A percentile compares a stretch with the other conserved stretches of the same genome.
Conservation (phyloP, 2,888 invertebrate genomes). For the Eupithecia centaureata region DNA sequence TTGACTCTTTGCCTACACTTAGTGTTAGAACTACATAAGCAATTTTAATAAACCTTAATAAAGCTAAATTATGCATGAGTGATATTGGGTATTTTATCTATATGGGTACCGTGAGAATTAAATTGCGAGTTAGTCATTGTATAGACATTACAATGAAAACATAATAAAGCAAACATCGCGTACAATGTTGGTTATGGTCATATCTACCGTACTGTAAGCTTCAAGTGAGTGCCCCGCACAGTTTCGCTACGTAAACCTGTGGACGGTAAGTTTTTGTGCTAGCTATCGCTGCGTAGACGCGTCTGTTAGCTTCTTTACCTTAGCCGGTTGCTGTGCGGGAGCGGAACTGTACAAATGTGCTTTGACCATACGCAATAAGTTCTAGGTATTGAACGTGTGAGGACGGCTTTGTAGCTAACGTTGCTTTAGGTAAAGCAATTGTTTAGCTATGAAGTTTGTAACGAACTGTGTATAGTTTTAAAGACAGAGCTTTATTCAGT, state of each 20-base stretch:
- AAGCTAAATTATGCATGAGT: background rate
- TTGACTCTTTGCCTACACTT: no score
- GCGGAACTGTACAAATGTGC: background rate
- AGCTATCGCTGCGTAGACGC: background rate
- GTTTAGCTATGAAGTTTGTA: constrained; percentile 3
- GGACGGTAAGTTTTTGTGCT: background rate
- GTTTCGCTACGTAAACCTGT: background rate
- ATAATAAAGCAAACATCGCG: background rate
- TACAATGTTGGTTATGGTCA: background rate
- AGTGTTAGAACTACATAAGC: no score
- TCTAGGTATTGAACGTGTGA: constrained; percentile 2
- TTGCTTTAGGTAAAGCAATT: constrained; percentile 3
- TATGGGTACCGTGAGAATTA: background rate
- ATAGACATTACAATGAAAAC: background rate
- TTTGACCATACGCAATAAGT: background rate
- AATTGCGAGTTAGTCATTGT: background rate
- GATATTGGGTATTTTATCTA: background rate
- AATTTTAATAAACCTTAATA: no score
- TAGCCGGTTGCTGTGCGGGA: background rate
- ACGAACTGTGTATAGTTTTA: background rate
- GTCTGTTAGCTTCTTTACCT: background rate
- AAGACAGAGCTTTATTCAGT: background rate
- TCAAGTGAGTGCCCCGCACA: background rate
- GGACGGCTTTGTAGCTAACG: background rate
- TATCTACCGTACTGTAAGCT: background rate